These are phyloP conservation scores for Manis javanica DNA, from an alignment of 2,797 vertebrate species.

Conservation along the genomic window DNA sequence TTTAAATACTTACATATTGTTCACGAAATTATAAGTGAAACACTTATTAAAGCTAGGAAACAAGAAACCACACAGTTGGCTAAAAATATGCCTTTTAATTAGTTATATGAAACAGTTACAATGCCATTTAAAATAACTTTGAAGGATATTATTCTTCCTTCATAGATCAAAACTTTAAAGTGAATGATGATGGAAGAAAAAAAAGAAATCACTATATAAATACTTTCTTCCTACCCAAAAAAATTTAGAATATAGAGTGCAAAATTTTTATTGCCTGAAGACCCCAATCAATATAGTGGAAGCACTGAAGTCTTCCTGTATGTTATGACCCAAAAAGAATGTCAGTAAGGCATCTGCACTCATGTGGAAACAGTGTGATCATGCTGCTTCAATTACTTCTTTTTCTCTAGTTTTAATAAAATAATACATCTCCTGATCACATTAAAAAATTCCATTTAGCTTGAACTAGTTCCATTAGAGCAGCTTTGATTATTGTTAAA, in stretches of 20 bases:
- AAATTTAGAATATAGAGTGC: not conserved
- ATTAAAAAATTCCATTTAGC: constrained; percentile 52
- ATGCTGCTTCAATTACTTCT: not conserved
- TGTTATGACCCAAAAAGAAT: not conserved
- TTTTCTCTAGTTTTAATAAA: constrained; percentile 50
- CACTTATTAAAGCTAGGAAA: constrained; percentile 44
- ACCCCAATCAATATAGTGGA: not conserved
- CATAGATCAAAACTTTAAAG: not conserved
- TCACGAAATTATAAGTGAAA: constrained; percentile 56
- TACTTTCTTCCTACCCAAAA: not conserved
- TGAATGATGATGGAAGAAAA: not conserved
- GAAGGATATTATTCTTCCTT: constrained; percentile 1
- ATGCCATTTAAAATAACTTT: constrained; percentile 18
- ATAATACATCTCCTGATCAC: constrained; percentile 32
- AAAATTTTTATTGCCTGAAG: not conserved
- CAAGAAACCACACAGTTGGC: not conserved
- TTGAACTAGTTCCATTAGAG: constrained; percentile 22
- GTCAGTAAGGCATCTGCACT: not conserved
- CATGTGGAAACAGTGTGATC: not conserved
- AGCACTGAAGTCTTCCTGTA: not conserved
- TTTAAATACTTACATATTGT: constrained; percentile 4
- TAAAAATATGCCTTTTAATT: constrained; percentile 38
- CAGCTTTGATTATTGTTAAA: constrained; percentile 67
- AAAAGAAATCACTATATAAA: not conserved
- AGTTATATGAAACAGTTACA: not conserved